Evolutionary conservation across 2,113 vertebrate genomes (phyloP), one percentile per base, ranked within the genome.

Genomic region (Oostethus manadensis): DNA sequence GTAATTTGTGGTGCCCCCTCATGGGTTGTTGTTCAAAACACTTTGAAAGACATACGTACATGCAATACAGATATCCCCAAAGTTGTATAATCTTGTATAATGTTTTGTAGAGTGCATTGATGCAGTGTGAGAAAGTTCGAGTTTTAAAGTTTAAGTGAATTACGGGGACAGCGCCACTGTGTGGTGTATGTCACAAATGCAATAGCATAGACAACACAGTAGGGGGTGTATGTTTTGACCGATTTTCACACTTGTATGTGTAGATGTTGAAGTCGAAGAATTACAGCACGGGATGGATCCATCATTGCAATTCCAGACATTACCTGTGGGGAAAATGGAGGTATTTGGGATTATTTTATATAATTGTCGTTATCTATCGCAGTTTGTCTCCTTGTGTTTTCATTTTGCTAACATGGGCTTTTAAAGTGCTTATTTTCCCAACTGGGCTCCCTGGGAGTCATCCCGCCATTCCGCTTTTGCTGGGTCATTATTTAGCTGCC

Each of bases 401-500:
- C 20, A 16, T 46, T 4, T 42, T 38, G 17, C 1, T 9, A 18
- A 15, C 11, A 10, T 16, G 58, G 20, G 9, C 0, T 42, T 66
- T 60, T 65, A 21, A 51, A 1, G 42, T 51, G 51, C 2, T 70
- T 55, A 47, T 58, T 42, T 42, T 71, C 40, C 21, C 46, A 38
- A 7, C 20, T 0, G n/a, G 54, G 11, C 42, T 29, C 44, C 51
- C 35, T 3, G 22, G 29, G 59, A 61, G 69, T 76, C 68, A 58
- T 58, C 48, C 66, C 49, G 65, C 65, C 58, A 44, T 60, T 73
- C 50, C 54, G 65, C 42, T 18, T 20, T 60, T 56, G 69, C 58
- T 62, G 61, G 26, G 60, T 73, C 74, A 69, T 84, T 80, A 82
- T 69, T 64, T 53, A 51, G 60, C 74, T 78, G 71, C 71, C 65